Base-by-base conservation (phyloP, 2,888 invertebrate species). In the Anoplius nigerrimus region DNA sequence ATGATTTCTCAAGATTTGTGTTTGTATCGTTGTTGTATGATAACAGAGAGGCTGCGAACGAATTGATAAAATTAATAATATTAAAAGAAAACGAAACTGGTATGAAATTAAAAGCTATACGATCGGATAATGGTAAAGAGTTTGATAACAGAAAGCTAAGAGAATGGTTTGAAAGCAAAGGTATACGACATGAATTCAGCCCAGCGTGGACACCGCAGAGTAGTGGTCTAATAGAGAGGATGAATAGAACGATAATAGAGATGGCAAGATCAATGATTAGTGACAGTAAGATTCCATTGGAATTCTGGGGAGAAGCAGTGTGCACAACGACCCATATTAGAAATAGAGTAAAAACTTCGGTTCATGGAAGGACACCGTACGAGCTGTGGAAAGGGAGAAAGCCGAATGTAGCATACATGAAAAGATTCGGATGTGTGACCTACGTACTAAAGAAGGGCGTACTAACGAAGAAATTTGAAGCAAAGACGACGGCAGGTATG, bases 301-400 rank as follows among this genome's bases (percentile, higher is more conserved):
- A 34, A 11, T 68, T 68, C n/a, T n/a, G n/a, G n/a, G n/a, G n/a
- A n/a, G n/a, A n/a, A n/a, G n/a, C n/a, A n/a, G n/a, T n/a, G n/a
- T 43, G 22, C 24, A 58, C 58, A 0, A 16, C 58, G 0, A 58
- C 6, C 1, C 51, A 62, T 22, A 48, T 62, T n/a, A 58, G 20
- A 34, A 67, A 62, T n/a, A 46, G 54, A 3, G 18, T 62, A 0
- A 67, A 62, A 42, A 53, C 62, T 11, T 22, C 0, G 15, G 62
- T 67, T 2, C 62, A 67, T 62, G 51, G 11, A 27, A 68, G 55
- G 27, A 63, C 51, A 16, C 51, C 63, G 18, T 63, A 63, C 51
- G 68, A 68, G 8, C n/a, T 59, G 16, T 60, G 59, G 45, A 0
- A 60, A 8, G 20, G 55, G 2, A 68, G 55, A 56, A 59, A 27